A percentile compares a stretch with the other conserved stretches of the same genome.
Evolutionary conservation across 2,113 vertebrate genomes (phyloP).

Genomic region (Eidolon helvum): DNA sequence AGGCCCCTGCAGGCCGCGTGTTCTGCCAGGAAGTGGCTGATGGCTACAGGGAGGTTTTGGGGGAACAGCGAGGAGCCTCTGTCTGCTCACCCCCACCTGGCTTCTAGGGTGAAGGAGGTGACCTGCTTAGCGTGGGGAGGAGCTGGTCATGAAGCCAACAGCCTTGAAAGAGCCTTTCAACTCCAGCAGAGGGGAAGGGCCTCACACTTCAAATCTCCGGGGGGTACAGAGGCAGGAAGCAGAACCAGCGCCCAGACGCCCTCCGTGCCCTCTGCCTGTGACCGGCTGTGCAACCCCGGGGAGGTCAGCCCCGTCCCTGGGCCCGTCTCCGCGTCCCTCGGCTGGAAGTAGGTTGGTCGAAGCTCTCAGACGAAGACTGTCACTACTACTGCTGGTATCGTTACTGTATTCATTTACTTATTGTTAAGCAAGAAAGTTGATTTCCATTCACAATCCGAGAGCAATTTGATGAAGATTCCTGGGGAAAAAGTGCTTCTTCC

Average conservation of each 20-base stretch:
- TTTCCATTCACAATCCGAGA: background rate
- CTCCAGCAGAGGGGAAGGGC: background rate
- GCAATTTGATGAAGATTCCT: background rate
- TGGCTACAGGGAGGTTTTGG: too few relatives aligned
- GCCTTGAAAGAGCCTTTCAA: background rate
- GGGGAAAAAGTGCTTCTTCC: background rate
- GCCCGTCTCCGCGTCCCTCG: background rate
- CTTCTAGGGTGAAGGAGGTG: background rate
- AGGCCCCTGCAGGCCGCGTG: too few relatives aligned
- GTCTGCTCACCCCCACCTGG: background rate
- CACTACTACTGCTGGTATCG: fast-evolving
- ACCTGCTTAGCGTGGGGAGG: fast-evolving
- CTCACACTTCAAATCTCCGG: too few relatives aligned
- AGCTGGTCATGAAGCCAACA: too few relatives aligned
- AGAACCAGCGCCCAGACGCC: background rate
- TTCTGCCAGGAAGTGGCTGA: background rate
- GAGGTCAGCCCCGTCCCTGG: fast-evolving
- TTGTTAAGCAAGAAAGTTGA: background rate
- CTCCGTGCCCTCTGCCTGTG: too few relatives aligned
- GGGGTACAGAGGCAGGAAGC: too few relatives aligned
- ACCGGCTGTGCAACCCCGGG: background rate
- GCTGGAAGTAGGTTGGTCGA: background rate
- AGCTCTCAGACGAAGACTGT: background rate
- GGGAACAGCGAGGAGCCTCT: background rate
- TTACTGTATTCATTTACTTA: fast-evolving